phyloP scores from a whole-genome alignment of 92 coral and sea anemone species.

The Siderastrea siderea region DNA sequence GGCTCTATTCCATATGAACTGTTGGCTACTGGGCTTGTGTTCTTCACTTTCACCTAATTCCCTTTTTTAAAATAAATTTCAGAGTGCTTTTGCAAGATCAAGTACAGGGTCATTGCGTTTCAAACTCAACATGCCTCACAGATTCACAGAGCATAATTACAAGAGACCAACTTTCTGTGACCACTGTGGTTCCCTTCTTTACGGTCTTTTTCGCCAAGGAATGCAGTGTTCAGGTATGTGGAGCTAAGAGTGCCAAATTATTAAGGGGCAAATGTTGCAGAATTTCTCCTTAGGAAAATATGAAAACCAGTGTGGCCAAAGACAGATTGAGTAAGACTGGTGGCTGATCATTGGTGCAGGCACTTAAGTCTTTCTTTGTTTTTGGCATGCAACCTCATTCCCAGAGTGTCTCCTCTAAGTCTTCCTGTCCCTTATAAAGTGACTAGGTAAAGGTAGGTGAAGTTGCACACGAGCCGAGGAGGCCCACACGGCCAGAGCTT shows the following conservation, averaged over 20 bases:
- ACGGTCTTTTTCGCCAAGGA: slow-evolving; percentile 92
- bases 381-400: too few relatives aligned
- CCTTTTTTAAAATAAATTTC: background rate
- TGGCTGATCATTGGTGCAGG: too few relatives aligned
- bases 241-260: background rate
- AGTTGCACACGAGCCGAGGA: too few relatives aligned
- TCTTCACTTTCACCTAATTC: background rate
- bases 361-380: too few relatives aligned
- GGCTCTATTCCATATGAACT: too few relatives aligned
- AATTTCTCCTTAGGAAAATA: background rate
- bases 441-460: too few relatives aligned
- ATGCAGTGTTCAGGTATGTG: slow-evolving; percentile 95
- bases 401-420: too few relatives aligned
- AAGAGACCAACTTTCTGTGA: slow-evolving; percentile 97
- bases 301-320: too few relatives aligned
- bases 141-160: slow-evolving; percentile 84
- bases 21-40: background rate
- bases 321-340: too few relatives aligned
- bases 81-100: slow-evolving; percentile 21
- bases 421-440: too few relatives aligned
- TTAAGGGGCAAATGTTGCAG: background rate
- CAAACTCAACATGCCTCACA: slow-evolving; percentile 91
- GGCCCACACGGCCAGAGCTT: too few relatives aligned
- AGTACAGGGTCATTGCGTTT: slow-evolving; percentile 71
- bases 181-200: slow-evolving; percentile 95